Conservation (phyloP, 1,140 invertebrate species). For the Sarcophaga peregrina region DNA sequence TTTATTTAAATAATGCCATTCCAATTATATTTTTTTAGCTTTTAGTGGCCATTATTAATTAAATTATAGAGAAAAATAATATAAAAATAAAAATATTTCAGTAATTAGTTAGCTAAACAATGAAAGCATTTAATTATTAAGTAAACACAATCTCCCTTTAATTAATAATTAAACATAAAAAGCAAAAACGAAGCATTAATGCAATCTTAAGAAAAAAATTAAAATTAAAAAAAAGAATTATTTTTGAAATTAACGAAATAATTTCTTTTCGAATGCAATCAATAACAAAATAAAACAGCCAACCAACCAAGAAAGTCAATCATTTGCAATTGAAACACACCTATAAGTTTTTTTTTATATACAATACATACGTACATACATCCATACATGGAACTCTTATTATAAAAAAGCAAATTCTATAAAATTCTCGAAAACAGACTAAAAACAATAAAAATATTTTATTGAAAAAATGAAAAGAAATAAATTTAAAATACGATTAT, state of each 20-base stretch:
- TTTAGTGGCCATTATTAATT: constrained; percentile 7
- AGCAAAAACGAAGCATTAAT: neutral
- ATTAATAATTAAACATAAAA: neutral
- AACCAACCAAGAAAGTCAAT: neutral
- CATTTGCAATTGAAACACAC: constrained; percentile 23
- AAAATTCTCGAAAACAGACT: neutral
- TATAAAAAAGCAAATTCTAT: neutral
- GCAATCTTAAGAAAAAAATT: neutral
- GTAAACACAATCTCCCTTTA: neutral
- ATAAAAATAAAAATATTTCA: neutral
- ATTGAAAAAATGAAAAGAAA: neutral
- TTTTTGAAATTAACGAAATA: neutral
- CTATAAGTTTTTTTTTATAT: constrained; percentile 4
- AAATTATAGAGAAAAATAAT: neutral
- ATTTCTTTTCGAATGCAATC: constrained; percentile 10
- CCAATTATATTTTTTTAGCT: neutral
- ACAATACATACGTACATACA: neutral
- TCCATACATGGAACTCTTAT: neutral
- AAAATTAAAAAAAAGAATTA: neutral
- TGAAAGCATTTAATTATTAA: constrained; percentile 11
- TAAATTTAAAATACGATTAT: no score
- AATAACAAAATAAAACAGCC: neutral
- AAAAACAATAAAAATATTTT: constrained; percentile 12
- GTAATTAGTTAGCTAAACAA: constrained; percentile 9
- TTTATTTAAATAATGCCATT: neutral